Percentiles rank a stretch among this genome's conserved stretches.
phyloP scores from a whole-genome alignment of 2,113 vertebrate genomes.

The Phodopus roborovskii region DNA sequence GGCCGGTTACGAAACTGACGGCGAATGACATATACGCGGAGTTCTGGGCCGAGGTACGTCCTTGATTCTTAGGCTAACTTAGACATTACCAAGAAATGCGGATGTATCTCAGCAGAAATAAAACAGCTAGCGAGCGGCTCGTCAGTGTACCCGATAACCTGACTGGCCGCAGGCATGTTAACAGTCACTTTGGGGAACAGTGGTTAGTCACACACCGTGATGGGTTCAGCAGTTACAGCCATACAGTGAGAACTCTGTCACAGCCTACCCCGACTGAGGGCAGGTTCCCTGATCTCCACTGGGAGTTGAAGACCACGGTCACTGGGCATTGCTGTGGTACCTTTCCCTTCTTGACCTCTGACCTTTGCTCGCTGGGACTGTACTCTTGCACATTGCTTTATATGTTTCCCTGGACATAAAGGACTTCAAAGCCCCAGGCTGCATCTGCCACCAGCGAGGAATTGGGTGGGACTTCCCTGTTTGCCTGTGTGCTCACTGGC shows the following conservation, averaged over 20 bases:
- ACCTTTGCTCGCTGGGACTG: fast-evolving
- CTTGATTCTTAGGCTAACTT: background rate
- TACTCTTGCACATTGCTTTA: fast-evolving
- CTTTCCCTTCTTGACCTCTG: fast-evolving
- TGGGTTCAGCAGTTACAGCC: fast-evolving
- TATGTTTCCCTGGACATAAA: fast-evolving
- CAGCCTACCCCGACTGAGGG: too few relatives aligned
- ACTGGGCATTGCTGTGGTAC: fast-evolving
- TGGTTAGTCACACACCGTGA: fast-evolving
- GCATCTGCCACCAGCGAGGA: fast-evolving
- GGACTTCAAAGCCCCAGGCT: fast-evolving
- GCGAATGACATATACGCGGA: slow-evolving; percentile 98
- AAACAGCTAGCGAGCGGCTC: too few relatives aligned
- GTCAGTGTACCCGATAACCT: too few relatives aligned
- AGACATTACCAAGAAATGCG: background rate
- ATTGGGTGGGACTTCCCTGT: fast-evolving
- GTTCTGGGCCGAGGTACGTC: slow-evolving; percentile 98
- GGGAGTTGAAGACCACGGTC: background rate
- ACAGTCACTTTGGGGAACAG: background rate
- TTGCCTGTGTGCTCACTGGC: fast-evolving
- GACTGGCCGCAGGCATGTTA: background rate
- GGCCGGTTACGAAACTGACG: slow-evolving; percentile 95
- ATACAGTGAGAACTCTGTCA: fast-evolving
- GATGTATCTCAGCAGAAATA: background rate
- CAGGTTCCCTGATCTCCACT: background rate